These are phyloP conservation scores for Erebia aethiops DNA, from an alignment of 2,888 invertebrate genomes.

Conservation along the genomic window DNA sequence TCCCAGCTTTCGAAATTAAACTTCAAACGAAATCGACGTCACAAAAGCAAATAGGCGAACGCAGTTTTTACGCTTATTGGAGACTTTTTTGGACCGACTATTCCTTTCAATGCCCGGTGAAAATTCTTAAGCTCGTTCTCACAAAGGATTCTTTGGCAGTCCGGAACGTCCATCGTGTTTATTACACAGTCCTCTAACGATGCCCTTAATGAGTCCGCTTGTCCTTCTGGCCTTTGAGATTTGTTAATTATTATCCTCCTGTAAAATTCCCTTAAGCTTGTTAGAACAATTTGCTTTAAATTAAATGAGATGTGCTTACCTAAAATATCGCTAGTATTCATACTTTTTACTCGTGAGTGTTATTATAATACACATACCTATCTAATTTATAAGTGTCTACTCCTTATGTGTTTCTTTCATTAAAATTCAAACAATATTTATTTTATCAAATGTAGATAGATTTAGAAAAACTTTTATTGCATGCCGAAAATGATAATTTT, in stretches of 20 bases:
- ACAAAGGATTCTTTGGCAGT: constrained; percentile 17
- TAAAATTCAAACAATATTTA: no score
- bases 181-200: constrained; percentile 30
- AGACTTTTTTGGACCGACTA: constrained; percentile 27
- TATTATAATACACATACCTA: no score
- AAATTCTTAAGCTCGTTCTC: constrained; percentile 27
- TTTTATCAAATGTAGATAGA: not conserved
- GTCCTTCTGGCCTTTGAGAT: constrained; percentile 39
- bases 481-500: not conserved
- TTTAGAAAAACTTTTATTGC: not conserved
- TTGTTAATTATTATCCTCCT: constrained; percentile 44
- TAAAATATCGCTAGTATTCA: not conserved
- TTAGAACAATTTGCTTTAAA: constrained; percentile 35
- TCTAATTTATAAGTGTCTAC: no score
- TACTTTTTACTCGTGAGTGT: not conserved
- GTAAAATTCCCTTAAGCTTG: constrained; percentile 40
- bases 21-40: constrained; percentile 27
- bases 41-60: constrained; percentile 24
- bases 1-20: constrained; percentile 25
- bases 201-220: constrained; percentile 37
- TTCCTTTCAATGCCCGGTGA: constrained; percentile 34
- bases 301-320: not conserved
- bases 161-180: constrained; percentile 27
- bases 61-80: constrained; percentile 32
- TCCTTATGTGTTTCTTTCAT: no score